Conservation (phyloP, 2,888 invertebrate species). For the Anarsia innoxiella region DNA sequence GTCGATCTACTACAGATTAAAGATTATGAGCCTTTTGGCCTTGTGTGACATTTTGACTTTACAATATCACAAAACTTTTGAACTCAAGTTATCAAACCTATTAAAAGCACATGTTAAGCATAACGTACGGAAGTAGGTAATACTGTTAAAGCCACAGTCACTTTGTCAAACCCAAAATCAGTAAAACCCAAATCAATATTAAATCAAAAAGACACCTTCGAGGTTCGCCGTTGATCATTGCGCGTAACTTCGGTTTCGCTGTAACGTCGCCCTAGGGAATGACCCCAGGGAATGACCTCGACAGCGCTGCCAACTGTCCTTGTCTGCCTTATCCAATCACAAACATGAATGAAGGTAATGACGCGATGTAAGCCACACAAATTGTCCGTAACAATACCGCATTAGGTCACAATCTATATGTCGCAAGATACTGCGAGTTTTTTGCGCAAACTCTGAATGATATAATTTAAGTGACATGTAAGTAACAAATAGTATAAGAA, state of each 20-base stretch:
- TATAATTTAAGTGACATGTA: conserved; percentile 23
- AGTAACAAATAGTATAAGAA: neutral
- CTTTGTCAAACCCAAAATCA: conserved; percentile 29
- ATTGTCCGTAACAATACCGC: conserved; percentile 55
- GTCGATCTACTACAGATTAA: neutral
- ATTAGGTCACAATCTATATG: conserved; percentile 49
- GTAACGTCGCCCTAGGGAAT: conserved; percentile 60
- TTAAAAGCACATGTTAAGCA: too few relatives aligned
- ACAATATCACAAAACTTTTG: too few relatives aligned
- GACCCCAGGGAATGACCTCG: conserved; percentile 46
- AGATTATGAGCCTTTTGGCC: neutral
- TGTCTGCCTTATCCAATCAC: conserved; percentile 42
- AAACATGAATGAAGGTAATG: conserved; percentile 43
- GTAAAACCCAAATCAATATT: conserved; percentile 48
- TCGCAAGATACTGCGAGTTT: conserved; percentile 37
- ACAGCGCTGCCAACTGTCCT: conserved; percentile 32
- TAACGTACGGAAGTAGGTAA: too few relatives aligned
- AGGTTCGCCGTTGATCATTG: conserved; percentile 61
- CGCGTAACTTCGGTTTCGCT: conserved; percentile 56
- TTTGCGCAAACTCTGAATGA: conserved; percentile 35
- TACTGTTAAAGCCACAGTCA: too few relatives aligned
- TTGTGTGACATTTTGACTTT: too few relatives aligned
- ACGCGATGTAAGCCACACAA: conserved; percentile 42
- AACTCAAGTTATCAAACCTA: too few relatives aligned
- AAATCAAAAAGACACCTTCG: conserved; percentile 56